A percentile compares a stretch with the other conserved stretches of the same genome.
Conservation (phyloP, 2,113 vertebrate species). For the Protobothrops flavoviridis region DNA sequence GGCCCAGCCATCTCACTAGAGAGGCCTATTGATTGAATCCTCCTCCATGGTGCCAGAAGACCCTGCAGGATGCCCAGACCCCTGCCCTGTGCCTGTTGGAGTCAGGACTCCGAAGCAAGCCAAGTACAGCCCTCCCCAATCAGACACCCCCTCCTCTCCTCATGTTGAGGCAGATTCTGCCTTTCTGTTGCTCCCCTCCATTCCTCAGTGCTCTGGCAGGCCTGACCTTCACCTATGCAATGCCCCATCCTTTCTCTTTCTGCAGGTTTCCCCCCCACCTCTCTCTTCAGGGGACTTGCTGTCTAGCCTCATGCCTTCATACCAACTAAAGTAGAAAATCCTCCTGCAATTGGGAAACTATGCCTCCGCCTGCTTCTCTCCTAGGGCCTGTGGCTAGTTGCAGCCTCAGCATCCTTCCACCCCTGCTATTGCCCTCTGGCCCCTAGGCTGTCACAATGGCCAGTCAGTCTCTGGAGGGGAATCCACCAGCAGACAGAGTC, state of each 20-base stretch:
- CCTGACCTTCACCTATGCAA: not conserved
- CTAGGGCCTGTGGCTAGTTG: not conserved
- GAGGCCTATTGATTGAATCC: not conserved
- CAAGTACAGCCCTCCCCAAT: not conserved
- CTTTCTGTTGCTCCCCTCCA: fast-evolving
- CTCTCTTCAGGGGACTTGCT: not conserved
- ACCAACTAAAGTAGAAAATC: not conserved
- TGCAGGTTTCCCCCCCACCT: not conserved
- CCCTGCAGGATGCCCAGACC: not conserved
- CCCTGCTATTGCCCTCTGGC: fast-evolving
- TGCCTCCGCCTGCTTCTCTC: not conserved
- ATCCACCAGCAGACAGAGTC: not conserved
- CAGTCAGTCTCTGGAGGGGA: not conserved
- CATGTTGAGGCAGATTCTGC: not conserved
- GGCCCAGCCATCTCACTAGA: not conserved
- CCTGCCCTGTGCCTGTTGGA: not conserved
- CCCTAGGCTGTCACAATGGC: not conserved
- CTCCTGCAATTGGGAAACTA: not conserved
- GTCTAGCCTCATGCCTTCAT: not conserved
- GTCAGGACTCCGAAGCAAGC: not conserved
- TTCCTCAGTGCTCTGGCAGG: not conserved
- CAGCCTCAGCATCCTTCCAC: not conserved
- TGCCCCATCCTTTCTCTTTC: not conserved
- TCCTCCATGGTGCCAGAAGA: not conserved
- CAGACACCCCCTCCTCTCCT: not conserved